These are phyloP conservation scores for Tetheella fluctuosa DNA, from an alignment of 2,888 invertebrate genomes.

Conservation along the genomic window DNA sequence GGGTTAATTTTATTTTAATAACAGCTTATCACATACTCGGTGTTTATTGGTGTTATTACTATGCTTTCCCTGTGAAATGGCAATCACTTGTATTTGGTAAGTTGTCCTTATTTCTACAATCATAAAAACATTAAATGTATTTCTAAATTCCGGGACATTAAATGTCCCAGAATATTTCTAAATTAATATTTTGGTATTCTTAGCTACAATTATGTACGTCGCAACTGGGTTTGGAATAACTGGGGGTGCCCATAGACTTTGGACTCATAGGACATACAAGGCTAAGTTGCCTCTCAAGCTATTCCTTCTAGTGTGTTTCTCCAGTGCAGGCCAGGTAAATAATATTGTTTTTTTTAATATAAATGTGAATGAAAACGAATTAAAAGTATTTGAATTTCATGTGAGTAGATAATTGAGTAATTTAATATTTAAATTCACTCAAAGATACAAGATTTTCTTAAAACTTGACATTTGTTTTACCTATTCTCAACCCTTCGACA, in stretches of 20 bases:
- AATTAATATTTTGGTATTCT: constrained; percentile 40
- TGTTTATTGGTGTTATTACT: constrained; percentile 71
- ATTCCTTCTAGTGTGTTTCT: constrained; percentile 85
- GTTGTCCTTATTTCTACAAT: constrained; percentile 27
- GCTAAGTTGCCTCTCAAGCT: constrained; percentile 85
- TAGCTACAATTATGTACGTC: constrained; percentile 84
- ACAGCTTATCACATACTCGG: constrained; percentile 67
- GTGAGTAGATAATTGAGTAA: constrained; percentile 12
- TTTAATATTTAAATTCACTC: constrained; percentile 10
- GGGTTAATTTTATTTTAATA: constrained; percentile 66
- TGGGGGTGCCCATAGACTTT: constrained; percentile 88
- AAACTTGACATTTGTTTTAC: not conserved
- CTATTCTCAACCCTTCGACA: not conserved
- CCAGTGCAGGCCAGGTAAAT: constrained; percentile 87
- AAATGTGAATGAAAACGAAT: not conserved
- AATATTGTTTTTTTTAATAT: not conserved
- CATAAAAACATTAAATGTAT: too few relatives aligned
- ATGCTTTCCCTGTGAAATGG: constrained; percentile 73
- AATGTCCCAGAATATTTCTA: too few relatives aligned
- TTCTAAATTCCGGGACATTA: too few relatives aligned
- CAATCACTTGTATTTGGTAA: constrained; percentile 72
- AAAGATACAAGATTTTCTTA: too few relatives aligned
- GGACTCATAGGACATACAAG: constrained; percentile 89
- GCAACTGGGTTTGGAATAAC: constrained; percentile 87
- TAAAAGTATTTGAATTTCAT: not conserved